These are phyloP conservation scores for Limnephilus auricula DNA, from an alignment of 2,888 invertebrate genomes.

Conservation along the genomic window DNA sequence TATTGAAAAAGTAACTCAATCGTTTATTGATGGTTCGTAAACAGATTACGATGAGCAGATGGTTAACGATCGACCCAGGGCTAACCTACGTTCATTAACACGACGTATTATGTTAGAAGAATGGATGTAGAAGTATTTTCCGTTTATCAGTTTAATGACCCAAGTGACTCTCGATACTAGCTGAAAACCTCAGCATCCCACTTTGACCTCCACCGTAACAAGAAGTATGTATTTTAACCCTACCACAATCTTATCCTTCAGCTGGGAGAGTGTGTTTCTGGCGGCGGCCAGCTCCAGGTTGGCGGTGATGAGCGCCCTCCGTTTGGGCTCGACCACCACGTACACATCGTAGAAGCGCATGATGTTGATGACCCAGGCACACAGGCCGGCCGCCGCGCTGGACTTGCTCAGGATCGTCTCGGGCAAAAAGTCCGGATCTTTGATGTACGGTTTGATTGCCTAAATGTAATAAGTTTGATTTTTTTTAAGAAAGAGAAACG, in stretches of 20 bases:
- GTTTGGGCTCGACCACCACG: conserved; percentile 94
- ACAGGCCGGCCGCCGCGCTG: conserved; percentile 93
- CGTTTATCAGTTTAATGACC: too few relatives aligned
- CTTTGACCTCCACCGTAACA: too few relatives aligned
- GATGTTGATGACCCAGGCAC: conserved; percentile 97
- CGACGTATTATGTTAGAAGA: too few relatives aligned
- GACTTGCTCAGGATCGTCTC: conserved; percentile 92
- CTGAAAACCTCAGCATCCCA: too few relatives aligned
- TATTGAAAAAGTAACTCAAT: too few relatives aligned
- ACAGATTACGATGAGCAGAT: too few relatives aligned
- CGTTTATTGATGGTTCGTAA: too few relatives aligned
- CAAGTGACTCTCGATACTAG: too few relatives aligned
- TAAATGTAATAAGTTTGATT: conserved; percentile 64
- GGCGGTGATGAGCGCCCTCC: conserved; percentile 90
- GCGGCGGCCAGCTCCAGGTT: conserved; percentile 91
- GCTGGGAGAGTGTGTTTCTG: conserved; percentile 85
- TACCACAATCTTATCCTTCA: conserved; percentile 85
- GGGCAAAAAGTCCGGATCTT: conserved; percentile 88
- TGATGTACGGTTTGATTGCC: conserved; percentile 79
- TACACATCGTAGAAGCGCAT: conserved; percentile 93
- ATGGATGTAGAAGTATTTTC: too few relatives aligned
- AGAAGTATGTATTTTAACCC: conserved; percentile 41
- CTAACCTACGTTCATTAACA: too few relatives aligned
- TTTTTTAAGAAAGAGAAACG: too few relatives aligned
- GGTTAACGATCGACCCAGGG: too few relatives aligned